Conservation (phyloP, 2,113 vertebrate genomes). For the Dolichallabes microphthalmus region DNA sequence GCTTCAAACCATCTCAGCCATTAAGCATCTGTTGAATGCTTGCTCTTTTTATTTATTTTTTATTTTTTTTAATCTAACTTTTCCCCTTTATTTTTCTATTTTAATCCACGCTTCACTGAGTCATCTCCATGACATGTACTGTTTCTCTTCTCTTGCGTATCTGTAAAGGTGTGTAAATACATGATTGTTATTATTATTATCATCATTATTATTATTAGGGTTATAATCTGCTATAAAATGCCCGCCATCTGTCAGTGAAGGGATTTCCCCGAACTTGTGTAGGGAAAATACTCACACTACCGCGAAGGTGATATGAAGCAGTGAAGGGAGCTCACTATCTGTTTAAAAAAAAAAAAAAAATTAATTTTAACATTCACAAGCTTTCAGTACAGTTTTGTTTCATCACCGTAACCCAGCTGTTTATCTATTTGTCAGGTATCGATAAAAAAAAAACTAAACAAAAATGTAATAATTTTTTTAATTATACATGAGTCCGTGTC, state of each 20-base stretch:
- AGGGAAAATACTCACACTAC: slow-evolving; percentile 2
- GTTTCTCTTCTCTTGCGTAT: neutral
- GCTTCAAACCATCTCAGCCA: neutral
- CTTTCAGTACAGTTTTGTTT: neutral
- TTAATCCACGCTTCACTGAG: neutral
- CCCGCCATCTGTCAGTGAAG: slow-evolving; percentile 31
- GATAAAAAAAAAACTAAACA: too few species aligned
- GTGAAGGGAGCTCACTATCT: too few species aligned
- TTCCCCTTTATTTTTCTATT: neutral
- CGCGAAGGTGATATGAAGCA: neutral
- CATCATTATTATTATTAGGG: too few species aligned
- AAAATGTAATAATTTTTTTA: neutral
- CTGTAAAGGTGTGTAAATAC: neutral
- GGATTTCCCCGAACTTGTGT: slow-evolving; percentile 32
- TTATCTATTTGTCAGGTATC: too few species aligned
- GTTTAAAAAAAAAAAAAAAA: neutral
- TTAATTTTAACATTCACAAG: too few species aligned
- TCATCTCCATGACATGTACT: neutral
- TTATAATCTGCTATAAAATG: slow-evolving; percentile 19
- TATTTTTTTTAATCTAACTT: too few species aligned
- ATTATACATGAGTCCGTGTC: neutral
- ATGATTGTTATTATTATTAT: neutral
- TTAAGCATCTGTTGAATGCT: neutral
- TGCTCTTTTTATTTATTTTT: neutral
- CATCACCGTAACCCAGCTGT: neutral